Percentiles rank a stretch among this genome's conserved stretches.
Conservation (phyloP, 2,797 vertebrate genomes). For the Ataeniobius toweri region DNA sequence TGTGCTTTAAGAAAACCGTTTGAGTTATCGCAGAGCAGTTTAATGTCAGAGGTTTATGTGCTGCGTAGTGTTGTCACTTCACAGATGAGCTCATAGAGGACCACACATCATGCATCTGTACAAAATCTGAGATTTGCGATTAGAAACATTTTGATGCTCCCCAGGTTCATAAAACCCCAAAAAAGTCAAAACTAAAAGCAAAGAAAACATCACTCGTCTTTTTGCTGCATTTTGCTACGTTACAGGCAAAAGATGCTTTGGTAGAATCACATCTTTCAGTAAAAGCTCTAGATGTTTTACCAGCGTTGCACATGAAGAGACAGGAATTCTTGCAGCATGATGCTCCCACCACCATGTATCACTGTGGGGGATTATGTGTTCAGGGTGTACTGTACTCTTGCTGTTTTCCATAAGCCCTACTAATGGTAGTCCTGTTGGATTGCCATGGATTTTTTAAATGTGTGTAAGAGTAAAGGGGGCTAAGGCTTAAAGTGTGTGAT, state of each 20-base stretch:
- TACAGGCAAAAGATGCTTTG: background rate
- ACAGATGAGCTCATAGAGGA: slow-evolving; percentile 82
- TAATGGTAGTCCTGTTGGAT: background rate
- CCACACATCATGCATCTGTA: slow-evolving; percentile 83
- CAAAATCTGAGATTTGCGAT: slow-evolving; percentile 37
- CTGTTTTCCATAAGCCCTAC: too few species aligned
- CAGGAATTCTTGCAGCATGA: background rate
- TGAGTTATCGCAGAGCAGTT: slow-evolving; percentile 67
- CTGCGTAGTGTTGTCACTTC: slow-evolving; percentile 80
- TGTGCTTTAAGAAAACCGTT: slow-evolving; percentile 56
- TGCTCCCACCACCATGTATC: background rate
- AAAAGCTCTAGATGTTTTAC: background rate
- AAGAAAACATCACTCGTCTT: slow-evolving; percentile 27
- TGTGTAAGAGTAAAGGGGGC: background rate
- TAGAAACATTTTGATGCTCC: slow-evolving; percentile 54
- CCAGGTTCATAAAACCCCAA: slow-evolving; percentile 21
- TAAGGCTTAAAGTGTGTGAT: background rate
- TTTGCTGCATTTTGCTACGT: background rate
- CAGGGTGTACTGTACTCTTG: too few species aligned
- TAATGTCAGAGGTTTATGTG: slow-evolving; percentile 80
- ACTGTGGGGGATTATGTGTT: background rate
- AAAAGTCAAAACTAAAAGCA: background rate
- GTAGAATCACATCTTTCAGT: background rate
- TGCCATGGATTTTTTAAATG: background rate
- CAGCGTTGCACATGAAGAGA: background rate